Evolutionary conservation across 2,888 invertebrate genomes (phyloP).

Genomic region (Branchellion lobata): DNA sequence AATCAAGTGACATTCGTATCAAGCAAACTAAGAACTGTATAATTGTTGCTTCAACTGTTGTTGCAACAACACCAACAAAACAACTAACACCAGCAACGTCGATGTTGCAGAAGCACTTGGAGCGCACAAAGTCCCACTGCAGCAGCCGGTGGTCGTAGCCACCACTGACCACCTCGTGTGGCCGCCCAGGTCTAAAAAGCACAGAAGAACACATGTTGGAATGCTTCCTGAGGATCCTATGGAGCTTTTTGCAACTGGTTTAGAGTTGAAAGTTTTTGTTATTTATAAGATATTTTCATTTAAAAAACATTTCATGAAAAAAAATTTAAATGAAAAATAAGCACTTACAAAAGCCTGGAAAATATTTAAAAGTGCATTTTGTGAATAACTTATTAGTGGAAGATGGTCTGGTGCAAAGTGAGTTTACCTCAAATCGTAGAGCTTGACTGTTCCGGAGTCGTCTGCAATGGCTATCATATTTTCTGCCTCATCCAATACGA

Average conservation of each 20-base stretch:
- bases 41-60: no score
- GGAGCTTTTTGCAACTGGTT: conserved; percentile 18
- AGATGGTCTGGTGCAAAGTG: no score
- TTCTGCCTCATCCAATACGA: conserved; percentile 57
- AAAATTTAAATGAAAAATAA: background rate
- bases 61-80: no score
- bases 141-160: conserved; percentile 59
- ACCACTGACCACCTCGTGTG: conserved; percentile 58
- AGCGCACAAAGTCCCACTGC: conserved; percentile 59
- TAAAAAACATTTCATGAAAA: background rate
- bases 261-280: background rate
- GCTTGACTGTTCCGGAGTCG: conserved; percentile 59
- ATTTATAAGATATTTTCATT: background rate
- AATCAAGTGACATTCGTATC: no score
- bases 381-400: no score
- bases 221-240: conserved; percentile 59
- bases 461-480: conserved; percentile 58
- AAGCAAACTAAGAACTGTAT: no score
- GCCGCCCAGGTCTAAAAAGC: conserved; percentile 55
- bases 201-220: conserved; percentile 60
- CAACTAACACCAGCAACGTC: background rate
- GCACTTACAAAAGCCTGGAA: no score
- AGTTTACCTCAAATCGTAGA: conserved; percentile 55
- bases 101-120: conserved; percentile 56
- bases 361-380: background rate